Conservation (phyloP, 2,888 invertebrate species). For the Podabrus alpinus region DNA sequence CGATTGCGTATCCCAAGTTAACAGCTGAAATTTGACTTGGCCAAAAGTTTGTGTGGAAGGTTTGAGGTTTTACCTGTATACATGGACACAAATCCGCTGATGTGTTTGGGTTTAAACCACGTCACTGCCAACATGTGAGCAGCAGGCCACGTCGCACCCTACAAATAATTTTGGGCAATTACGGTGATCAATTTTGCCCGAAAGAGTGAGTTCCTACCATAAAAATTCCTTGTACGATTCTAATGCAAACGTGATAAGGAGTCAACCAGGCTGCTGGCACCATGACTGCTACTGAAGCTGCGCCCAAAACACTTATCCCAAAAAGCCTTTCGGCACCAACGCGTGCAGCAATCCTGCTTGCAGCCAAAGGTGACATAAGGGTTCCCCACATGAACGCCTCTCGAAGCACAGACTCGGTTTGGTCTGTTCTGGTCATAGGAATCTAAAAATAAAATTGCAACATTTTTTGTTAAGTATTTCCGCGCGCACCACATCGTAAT, state of each 20-base stretch:
- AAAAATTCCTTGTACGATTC: slow-evolving; percentile 61
- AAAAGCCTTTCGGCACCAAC: slow-evolving; percentile 62
- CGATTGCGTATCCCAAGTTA: slow-evolving; percentile 61
- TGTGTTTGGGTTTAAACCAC: slow-evolving; percentile 62
- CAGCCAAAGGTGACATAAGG: slow-evolving; percentile 60
- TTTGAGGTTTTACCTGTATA: slow-evolving; percentile 56
- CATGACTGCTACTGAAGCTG: slow-evolving; percentile 60
- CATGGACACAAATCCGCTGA: slow-evolving; percentile 62
- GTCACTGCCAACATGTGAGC: slow-evolving; percentile 64
- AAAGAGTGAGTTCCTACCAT: no score
- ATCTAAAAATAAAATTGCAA: slow-evolving; percentile 42
- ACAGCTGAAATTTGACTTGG: slow-evolving; percentile 52
- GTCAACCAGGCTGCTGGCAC: slow-evolving; percentile 63
- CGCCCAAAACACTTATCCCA: slow-evolving; percentile 60
- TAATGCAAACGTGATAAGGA: slow-evolving; percentile 61
- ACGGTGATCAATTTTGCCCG: no score
- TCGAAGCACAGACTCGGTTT: slow-evolving; percentile 60
- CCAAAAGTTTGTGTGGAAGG: not conserved
- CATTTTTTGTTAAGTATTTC: no score
- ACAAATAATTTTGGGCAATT: no score
- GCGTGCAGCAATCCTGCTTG: slow-evolving; percentile 61
- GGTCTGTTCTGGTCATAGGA: slow-evolving; percentile 60
- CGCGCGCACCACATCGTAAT: no score
- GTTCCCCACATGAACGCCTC: slow-evolving; percentile 65
- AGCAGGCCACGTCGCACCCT: slow-evolving; percentile 65